phyloP scores from a whole-genome alignment of 1,140 invertebrate genomes.

The Chironomus striatipennis region DNA sequence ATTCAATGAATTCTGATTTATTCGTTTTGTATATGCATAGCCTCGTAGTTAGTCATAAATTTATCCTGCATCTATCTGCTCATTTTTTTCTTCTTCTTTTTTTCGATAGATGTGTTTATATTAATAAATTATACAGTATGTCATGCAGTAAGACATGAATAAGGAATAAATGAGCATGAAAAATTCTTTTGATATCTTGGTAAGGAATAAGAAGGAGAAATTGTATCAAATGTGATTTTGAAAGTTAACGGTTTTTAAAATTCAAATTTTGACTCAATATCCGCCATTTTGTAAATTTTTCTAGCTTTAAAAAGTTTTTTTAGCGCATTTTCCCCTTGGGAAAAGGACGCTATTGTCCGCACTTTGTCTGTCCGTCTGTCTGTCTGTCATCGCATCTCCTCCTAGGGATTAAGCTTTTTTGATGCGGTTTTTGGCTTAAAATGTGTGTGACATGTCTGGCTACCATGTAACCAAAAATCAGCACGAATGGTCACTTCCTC shows the following conservation, averaged over 20 bases:
- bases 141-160: background rate
- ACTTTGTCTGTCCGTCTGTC: no score
- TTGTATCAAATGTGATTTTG: background rate
- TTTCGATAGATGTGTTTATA: background rate
- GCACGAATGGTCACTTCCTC: no score
- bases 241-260: background rate
- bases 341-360: no score
- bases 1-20: background rate
- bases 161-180: background rate
- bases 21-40: background rate
- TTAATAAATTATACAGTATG: background rate
- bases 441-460: no score
- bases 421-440: no score
- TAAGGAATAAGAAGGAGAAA: background rate
- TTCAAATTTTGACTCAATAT: background rate
- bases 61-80: background rate
- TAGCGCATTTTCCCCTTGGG: no score
- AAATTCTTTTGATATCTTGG: no score
- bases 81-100: background rate
- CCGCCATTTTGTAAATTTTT: no score
- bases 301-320: no score
- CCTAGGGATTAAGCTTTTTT: no score
- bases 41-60: background rate
- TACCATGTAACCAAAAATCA: no score
- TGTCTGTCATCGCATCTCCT: no score